phyloP scores from a whole-genome alignment of 2,113 vertebrate genomes.

The Ramphastos sulfuratus region DNA sequence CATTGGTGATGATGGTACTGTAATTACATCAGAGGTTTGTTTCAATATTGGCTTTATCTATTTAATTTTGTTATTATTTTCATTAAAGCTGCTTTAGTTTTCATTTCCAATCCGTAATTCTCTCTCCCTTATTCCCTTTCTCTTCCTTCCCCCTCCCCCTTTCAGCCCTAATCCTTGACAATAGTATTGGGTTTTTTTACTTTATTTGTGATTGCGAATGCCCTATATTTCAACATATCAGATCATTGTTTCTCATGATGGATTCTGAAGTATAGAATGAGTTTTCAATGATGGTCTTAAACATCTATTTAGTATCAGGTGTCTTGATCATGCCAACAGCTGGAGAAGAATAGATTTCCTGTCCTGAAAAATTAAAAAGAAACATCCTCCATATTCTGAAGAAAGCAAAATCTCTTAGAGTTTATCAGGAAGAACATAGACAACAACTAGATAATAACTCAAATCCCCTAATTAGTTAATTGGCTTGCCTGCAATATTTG shows the following conservation, averaged over 20 bases:
- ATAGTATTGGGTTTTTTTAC: not conserved
- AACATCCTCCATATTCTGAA: not conserved
- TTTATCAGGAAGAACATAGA: not conserved
- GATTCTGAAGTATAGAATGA: not conserved
- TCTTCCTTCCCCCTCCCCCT: too few species aligned
- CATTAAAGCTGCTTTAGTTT: too few species aligned
- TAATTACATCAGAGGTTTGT: too few species aligned
- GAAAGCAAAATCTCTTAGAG: not conserved
- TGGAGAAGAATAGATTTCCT: not conserved
- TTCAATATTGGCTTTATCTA: too few species aligned
- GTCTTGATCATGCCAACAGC: not conserved
- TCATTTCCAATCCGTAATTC: too few species aligned
- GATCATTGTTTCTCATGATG: not conserved
- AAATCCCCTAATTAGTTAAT: not conserved
- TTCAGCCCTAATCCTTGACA: too few species aligned
- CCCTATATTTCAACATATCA: not conserved
- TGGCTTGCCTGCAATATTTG: not conserved
- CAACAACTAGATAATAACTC: not conserved
- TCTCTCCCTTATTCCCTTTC: too few species aligned
- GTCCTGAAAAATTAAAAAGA: not conserved
- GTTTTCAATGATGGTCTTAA: not conserved
- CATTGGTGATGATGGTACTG: too few species aligned
- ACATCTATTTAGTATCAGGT: not conserved
- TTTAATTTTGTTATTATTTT: too few species aligned
- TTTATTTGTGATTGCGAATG: not conserved